Conservation (phyloP, 2,888 invertebrate species). For the Papilio protenor region DNA sequence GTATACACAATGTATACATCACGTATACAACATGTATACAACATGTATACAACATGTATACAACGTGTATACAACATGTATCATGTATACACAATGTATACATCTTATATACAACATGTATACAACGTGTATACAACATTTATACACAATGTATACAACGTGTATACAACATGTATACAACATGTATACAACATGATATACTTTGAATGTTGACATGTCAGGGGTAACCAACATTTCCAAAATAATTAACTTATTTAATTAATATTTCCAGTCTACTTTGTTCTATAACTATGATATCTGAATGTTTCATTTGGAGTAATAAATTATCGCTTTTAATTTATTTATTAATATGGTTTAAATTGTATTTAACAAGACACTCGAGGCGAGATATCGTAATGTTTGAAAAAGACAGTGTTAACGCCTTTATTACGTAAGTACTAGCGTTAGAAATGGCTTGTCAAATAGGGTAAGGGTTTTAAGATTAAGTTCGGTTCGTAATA, state of each 20-base stretch:
- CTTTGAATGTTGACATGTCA: no score
- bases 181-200: no score
- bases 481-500: constrained; percentile 11
- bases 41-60: background rate
- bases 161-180: no score
- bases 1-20: background rate
- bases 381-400: background rate
- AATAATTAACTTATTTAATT: background rate
- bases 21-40: background rate
- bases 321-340: background rate
- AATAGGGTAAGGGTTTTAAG: background rate
- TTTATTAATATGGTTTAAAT: background rate
- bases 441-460: constrained; percentile 13
- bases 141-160: no score
- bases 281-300: background rate
- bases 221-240: background rate
- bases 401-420: background rate
- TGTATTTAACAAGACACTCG: background rate
- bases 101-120: no score
- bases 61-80: no score
- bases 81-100: no score
- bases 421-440: constrained; percentile 12
- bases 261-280: background rate
- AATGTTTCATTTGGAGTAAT: background rate
- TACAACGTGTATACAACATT: no score